phyloP scores from a whole-genome alignment of 2,888 invertebrate genomes.

The Metallyticus violacea region DNA sequence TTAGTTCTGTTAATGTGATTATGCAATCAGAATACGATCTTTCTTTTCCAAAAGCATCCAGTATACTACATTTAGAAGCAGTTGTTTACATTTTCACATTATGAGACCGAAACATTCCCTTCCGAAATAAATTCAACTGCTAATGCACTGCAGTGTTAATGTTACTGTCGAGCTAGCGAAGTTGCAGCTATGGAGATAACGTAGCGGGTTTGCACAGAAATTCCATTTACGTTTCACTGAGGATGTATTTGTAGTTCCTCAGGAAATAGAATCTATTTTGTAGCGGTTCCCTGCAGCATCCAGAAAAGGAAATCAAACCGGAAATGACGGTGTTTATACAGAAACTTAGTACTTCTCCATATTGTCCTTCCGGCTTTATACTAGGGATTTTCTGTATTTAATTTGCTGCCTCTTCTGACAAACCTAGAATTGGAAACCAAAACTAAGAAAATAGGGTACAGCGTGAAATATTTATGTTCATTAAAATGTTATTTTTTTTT shows the following conservation, averaged over 20 bases:
- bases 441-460: too few relatives aligned
- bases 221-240: background rate
- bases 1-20: too few relatives aligned
- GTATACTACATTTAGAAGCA: too few relatives aligned
- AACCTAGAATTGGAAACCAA: too few relatives aligned
- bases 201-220: background rate
- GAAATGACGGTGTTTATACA: background rate
- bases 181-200: background rate
- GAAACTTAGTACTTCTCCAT: background rate
- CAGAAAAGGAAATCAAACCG: background rate
- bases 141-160: too few relatives aligned
- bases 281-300: background rate
- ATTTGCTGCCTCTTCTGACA: background rate
- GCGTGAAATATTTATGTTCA: too few relatives aligned
- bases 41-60: too few relatives aligned
- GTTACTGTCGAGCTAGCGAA: background rate
- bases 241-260: background rate
- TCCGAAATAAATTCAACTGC: background rate
- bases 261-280: background rate
- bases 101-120: too few relatives aligned
- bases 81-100: too few relatives aligned
- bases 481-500: too few relatives aligned
- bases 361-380: background rate
- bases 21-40: too few relatives aligned
- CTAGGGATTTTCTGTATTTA: background rate